Evolutionary conservation across 2,797 vertebrate species (phyloP).

Genomic region (Pseudochirops cupreus): DNA sequence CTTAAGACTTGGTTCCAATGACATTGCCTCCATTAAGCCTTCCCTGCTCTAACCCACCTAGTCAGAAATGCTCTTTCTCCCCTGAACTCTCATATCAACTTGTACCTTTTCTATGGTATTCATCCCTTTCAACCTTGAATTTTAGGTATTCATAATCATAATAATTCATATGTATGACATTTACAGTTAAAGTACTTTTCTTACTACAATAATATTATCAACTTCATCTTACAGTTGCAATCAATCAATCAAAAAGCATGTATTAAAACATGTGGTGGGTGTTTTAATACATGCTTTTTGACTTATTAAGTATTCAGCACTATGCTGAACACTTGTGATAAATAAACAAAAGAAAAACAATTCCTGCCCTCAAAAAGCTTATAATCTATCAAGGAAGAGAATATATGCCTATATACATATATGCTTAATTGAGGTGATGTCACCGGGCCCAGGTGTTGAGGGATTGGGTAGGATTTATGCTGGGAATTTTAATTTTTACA

Average conservation of each 20-base stretch:
- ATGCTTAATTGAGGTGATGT: background rate
- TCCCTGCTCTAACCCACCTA: background rate
- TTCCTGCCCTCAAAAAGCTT: background rate
- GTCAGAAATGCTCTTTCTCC: background rate
- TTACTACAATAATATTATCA: background rate
- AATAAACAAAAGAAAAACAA: background rate
- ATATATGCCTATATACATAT: background rate
- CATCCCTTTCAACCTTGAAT: background rate
- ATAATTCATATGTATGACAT: background rate
- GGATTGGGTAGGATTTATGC: background rate
- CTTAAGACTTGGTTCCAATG: background rate
- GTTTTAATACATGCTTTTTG: background rate
- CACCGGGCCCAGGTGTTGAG: background rate
- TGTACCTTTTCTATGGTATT: background rate
- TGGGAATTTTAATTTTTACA: slow-evolving; percentile 49
- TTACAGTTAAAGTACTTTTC: background rate
- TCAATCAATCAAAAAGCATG: background rate
- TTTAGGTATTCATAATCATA: background rate
- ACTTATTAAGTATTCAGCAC: background rate
- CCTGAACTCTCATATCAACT: background rate
- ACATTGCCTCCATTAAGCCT: background rate
- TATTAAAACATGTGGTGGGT: background rate
- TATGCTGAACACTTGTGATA: background rate
- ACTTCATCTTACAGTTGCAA: background rate
- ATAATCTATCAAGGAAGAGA: background rate